Percentiles rank a stretch among this genome's conserved stretches.
These are phyloP conservation scores for Cotesia chilonis DNA, from an alignment of 1,140 invertebrate species.

Conservation along the genomic window DNA sequence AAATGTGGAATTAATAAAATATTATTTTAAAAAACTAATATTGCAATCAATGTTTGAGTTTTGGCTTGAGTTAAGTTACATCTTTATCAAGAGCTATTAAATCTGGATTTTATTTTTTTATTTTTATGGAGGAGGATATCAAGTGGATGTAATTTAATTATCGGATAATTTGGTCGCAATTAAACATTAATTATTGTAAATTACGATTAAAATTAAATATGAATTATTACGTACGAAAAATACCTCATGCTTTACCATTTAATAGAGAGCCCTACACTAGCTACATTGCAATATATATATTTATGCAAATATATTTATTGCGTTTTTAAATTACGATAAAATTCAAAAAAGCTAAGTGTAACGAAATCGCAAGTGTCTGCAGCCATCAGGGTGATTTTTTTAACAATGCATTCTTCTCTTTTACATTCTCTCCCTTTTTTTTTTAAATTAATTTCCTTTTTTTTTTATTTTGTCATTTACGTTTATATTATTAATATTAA, in stretches of 20 bases:
- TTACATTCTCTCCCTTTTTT: constrained; percentile 34
- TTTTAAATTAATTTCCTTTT: constrained; percentile 37
- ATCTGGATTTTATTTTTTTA: neutral
- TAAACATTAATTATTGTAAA: constrained; percentile 58
- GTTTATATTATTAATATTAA: neutral
- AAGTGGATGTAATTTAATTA: constrained; percentile 41
- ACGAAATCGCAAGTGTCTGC: constrained; percentile 46
- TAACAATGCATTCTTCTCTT: constrained; percentile 32
- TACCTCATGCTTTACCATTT: constrained; percentile 66
- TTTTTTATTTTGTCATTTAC: constrained; percentile 5
- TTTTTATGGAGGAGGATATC: neutral
- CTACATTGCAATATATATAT: constrained; percentile 51
- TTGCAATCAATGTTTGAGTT: neutral
- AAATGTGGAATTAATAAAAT: constrained; percentile 17
- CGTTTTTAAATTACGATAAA: constrained; percentile 24
- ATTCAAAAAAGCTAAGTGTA: constrained; percentile 42
- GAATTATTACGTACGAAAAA: constrained; percentile 60
- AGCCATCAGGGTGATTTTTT: constrained; percentile 46
- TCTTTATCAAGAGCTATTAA: neutral
- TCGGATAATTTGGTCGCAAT: constrained; percentile 52
- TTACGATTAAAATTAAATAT: constrained; percentile 60
- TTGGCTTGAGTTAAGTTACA: neutral
- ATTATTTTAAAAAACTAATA: constrained; percentile 5
- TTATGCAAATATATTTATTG: too few relatives aligned
- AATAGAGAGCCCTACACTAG: constrained; percentile 63